Evolutionary conservation across 2,797 vertebrate genomes (phyloP).

Genomic region (Galagoides demidoff): DNA sequence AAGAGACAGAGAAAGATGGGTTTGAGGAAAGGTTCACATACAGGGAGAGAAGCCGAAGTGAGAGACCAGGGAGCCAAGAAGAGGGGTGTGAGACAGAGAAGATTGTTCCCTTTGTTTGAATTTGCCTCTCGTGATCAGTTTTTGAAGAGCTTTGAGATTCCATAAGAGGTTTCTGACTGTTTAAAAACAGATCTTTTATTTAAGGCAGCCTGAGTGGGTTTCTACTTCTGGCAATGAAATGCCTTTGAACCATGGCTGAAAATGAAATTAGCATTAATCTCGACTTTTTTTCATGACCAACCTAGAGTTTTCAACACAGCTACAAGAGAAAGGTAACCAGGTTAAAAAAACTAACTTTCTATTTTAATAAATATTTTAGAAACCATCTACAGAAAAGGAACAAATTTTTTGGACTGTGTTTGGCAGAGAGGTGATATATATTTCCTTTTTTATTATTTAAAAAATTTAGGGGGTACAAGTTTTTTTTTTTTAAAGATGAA

Average conservation of each 20-base stretch:
- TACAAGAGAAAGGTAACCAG: not conserved
- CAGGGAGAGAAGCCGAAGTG: not conserved
- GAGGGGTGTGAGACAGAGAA: not conserved
- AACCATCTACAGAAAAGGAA: not conserved
- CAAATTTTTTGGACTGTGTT: not conserved
- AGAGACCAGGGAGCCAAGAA: not conserved
- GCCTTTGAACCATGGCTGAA: not conserved
- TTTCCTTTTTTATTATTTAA: no score
- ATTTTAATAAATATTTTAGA: not conserved
- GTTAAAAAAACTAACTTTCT: not conserved
- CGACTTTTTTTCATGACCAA: not conserved
- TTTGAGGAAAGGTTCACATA: not conserved
- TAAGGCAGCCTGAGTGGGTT: not conserved
- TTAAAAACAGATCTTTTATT: not conserved
- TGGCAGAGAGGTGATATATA: not conserved
- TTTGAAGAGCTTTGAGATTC: not conserved
- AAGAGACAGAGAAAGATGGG: not conserved
- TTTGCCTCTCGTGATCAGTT: not conserved
- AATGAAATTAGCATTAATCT: not conserved
- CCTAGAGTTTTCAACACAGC: not conserved
- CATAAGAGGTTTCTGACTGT: not conserved
- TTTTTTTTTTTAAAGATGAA: not conserved
- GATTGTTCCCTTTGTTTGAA: not conserved
- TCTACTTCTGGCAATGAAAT: not conserved
- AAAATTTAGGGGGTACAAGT: no score